Base-by-base conservation (phyloP, 2,888 invertebrate genomes). In the Oeneis ivallda region DNA sequence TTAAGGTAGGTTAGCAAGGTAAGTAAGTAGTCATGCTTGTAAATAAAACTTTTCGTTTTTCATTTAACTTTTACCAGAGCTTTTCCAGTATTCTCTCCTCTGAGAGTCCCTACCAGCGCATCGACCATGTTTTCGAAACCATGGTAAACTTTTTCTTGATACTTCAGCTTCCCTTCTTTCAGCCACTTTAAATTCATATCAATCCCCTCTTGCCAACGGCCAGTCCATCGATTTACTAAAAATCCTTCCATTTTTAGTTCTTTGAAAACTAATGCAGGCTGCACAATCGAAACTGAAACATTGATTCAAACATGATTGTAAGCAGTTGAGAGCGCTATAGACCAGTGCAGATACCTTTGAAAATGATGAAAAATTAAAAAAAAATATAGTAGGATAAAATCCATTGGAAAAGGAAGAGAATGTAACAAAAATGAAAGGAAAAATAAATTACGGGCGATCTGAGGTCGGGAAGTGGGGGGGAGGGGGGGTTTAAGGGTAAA, bases 61-160 rank as follows among this genome's bases (percentile, higher is more conserved):
- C 68, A 76, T 82, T 84, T 93, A 1, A 90, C 93, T 88, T 94
- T 93, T 11, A 96, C 93, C 67, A 96, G 82, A 41, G 95, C 94
- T 89, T 96, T 96, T 59, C 96, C 96, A 32, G 90, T 91, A 81
- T 95, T 96, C 75, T 94, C 93, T 43, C 96, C 96, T 63, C 86
- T 81, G 8, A 93, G 82, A 79, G 96, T 92, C 13, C 93, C 94
- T 62, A 93, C 88, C 68, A 96, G 93, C 43, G 96, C 95, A 57
- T 94, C 90, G 1, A 95, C 94, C 93, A 95, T 94, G 73, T 95
- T 95, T 70, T 95, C 95, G 82, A 96, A 96, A 2, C 96, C 96
- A 67, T 94, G 85, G 2, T 94, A 95, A 1, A 94, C 78, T 54
- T 95, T 95, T 82, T 96, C 96, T 70, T 89, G 89, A 77, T 94